Evolutionary conservation across 2,113 vertebrate species (phyloP), one percentile per base, ranked within the genome.

Genomic region (Cervus canadensis): DNA sequence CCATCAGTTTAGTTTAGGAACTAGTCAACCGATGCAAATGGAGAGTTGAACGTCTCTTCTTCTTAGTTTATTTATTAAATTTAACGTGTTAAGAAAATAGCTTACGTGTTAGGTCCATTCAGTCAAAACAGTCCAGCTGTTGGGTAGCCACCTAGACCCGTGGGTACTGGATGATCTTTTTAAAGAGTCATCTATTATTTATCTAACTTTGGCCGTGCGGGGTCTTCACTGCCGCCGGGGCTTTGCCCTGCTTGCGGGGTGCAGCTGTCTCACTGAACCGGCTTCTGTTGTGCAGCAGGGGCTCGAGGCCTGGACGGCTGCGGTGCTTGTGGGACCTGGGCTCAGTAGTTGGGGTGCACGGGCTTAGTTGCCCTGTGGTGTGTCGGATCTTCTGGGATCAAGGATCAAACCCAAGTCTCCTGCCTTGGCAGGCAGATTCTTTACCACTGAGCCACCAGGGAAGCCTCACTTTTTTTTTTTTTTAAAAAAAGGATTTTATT

Each of bases 41-140:
- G 74, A 94, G 21, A 60, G 28, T 13, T 82, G 57, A 84, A n/a
- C 23, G 30, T 94, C n/a, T 89, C 19, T 26, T 30, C 33, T 82
- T 56, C n/a, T 95, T 87, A 45, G 19, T 88, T 93, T 94, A 94
- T 78, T 50, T 84, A 87, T 93, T 97, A 86, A 67, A 94, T 43
- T 83, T 67, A 87, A 78, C 86, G 30, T 40, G 74, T 94, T 86
- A 26, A 25, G 90, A 30, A 93, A 71, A 86, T 86, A 94, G 60
- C 78, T 21, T 71, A 83, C 54, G n/a, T 84, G 78, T 97, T 64
- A 59, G 25, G 13, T 60, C 7, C 43, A 81, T 82, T 95, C 45
- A 54, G 28, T 95, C 17, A 92, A 97, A 97, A 89, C 8, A 93
- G 71, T 89, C 33, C 74, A 43, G 62, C 23, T 54, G 43, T 33